Evolutionary conservation across 1,140 invertebrate genomes (phyloP).

Genomic region (Stegodyphus dumicola): DNA sequence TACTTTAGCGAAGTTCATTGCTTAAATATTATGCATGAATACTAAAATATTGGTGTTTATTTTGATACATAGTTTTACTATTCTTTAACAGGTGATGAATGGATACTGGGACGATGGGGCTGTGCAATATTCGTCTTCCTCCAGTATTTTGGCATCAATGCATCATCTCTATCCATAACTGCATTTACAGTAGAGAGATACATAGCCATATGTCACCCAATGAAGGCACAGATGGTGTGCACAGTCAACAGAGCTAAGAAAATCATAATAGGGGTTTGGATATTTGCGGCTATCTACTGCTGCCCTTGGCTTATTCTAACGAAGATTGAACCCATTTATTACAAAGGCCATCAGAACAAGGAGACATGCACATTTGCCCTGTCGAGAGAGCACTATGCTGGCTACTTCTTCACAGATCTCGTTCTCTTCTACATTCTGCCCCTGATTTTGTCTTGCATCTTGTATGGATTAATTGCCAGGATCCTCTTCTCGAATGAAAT

Average conservation of each 20-base stretch:
- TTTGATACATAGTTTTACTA: not conserved
- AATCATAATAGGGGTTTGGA: slow-evolving; percentile 74
- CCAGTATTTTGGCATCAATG: slow-evolving; percentile 79
- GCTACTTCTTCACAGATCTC: slow-evolving; percentile 74
- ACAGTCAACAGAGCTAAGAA: slow-evolving; percentile 73
- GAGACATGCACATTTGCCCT: slow-evolving; percentile 71
- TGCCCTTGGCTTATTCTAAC: slow-evolving; percentile 73
- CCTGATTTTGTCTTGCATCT: slow-evolving; percentile 71
- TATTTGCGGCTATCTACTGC: slow-evolving; percentile 73
- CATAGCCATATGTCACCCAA: slow-evolving; percentile 75
- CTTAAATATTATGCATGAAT: no score
- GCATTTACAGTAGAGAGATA: slow-evolving; percentile 77
- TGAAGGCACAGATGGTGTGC: slow-evolving; percentile 73
- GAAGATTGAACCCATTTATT: slow-evolving; percentile 66
- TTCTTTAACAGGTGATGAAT: slow-evolving; percentile 68
- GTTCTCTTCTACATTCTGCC: slow-evolving; percentile 76
- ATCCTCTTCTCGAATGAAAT: slow-evolving; percentile 70
- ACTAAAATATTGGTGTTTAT: not conserved
- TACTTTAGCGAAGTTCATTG: no score
- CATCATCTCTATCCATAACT: slow-evolving; percentile 76
- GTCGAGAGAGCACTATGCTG: slow-evolving; percentile 71
- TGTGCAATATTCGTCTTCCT: slow-evolving; percentile 75
- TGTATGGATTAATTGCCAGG: slow-evolving; percentile 73
- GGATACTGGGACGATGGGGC: slow-evolving; percentile 74
- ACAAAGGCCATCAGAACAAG: slow-evolving; percentile 67